These are phyloP conservation scores for Forficula auricularia DNA, from an alignment of 1,140 invertebrate species.

Conservation along the genomic window DNA sequence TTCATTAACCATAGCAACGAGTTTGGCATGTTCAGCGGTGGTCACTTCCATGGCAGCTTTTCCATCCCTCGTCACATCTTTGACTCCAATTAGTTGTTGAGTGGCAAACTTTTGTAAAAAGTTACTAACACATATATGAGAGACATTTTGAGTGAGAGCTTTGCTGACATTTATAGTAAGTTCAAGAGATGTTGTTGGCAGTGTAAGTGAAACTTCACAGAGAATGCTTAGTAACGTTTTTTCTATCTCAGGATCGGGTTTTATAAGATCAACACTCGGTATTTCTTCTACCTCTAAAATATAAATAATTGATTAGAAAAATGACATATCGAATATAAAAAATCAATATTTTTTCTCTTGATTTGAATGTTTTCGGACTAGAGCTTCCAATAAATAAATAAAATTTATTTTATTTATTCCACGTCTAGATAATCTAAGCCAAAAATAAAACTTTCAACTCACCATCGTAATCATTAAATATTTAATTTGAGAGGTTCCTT, in stretches of 20 bases:
- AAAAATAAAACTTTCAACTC: no score
- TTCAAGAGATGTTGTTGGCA: constrained; percentile 57
- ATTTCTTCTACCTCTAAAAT: constrained; percentile 27
- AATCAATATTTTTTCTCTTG: no score
- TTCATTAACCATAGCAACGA: constrained; percentile 47
- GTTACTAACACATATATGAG: constrained; percentile 47
- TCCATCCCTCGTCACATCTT: constrained; percentile 39
- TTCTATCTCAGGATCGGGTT: constrained; percentile 40
- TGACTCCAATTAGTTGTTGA: constrained; percentile 64
- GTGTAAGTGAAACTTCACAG: constrained; percentile 52
- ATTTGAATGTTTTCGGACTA: no score
- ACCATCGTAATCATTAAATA: no score
- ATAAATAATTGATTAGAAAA: no score
- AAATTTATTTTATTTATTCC: no score
- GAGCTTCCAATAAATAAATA: no score
- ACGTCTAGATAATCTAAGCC: no score
- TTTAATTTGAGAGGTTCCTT: no score
- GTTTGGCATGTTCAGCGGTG: constrained; percentile 48
- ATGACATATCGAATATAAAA: no score
- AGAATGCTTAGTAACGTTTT: constrained; percentile 52
- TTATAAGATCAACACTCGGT: constrained; percentile 29
- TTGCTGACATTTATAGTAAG: constrained; percentile 43
- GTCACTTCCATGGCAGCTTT: constrained; percentile 40
- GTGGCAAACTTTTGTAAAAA: constrained; percentile 73
- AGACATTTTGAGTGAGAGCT: constrained; percentile 36